Evolutionary conservation across 1,140 invertebrate genomes (phyloP).

Genomic region (Protaetia brevitarsis): DNA sequence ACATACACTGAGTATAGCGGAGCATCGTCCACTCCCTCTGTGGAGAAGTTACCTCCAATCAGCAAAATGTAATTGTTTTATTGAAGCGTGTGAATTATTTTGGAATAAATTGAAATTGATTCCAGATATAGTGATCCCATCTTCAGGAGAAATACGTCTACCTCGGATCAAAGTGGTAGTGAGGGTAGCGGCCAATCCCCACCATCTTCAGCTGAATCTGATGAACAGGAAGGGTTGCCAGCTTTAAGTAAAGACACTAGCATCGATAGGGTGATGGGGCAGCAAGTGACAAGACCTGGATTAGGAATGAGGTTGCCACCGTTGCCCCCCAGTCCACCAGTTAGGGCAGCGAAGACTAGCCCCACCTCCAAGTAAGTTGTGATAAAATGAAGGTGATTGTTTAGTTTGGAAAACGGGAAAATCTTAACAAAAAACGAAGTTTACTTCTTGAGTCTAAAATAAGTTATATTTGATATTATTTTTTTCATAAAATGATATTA

Average conservation of each 20-base stretch:
- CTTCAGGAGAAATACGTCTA: slow-evolving; percentile 34
- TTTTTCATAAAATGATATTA: no score
- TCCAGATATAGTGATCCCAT: slow-evolving; percentile 45
- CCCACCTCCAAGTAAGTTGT: not conserved
- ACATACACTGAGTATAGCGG: slow-evolving; percentile 59
- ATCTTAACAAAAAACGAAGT: no score
- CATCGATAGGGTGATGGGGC: slow-evolving; percentile 46
- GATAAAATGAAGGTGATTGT: not conserved
- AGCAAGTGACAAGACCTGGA: slow-evolving; percentile 41
- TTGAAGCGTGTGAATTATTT: slow-evolving; percentile 26
- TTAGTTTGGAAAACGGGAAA: no score
- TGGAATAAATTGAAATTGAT: slow-evolving; percentile 23
- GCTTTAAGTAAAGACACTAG: slow-evolving; percentile 36
- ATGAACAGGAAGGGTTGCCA: slow-evolving; percentile 32
- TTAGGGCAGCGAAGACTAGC: slow-evolving; percentile 9
- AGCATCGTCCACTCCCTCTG: slow-evolving; percentile 42
- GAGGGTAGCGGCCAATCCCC: slow-evolving; percentile 38
- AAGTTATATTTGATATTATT: no score
- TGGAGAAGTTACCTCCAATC: slow-evolving; percentile 52
- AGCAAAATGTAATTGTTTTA: slow-evolving; percentile 48
- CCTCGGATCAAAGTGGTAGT: slow-evolving; percentile 34
- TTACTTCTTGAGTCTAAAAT: no score
- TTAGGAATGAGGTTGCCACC: slow-evolving; percentile 41
- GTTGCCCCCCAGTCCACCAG: slow-evolving; percentile 42
- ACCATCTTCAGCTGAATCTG: slow-evolving; percentile 44